Evolutionary conservation across 2,797 vertebrate species (phyloP).

Genomic region (Eutrigla gurnardus): DNA sequence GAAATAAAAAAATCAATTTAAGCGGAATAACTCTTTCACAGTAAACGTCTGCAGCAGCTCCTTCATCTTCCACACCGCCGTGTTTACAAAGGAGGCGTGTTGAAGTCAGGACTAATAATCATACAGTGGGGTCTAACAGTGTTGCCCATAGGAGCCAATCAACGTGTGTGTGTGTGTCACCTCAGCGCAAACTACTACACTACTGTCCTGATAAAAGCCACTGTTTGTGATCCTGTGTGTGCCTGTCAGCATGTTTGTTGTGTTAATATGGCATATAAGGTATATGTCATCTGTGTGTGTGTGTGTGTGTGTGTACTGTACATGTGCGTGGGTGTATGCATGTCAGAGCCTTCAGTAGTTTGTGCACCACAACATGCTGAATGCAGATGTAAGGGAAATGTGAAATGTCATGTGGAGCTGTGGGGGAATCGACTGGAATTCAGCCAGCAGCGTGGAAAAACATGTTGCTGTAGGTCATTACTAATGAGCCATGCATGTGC

Average conservation of each 20-base stretch:
- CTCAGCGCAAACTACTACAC: too few species aligned
- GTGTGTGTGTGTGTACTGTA: background rate
- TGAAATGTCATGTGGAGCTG: constrained; percentile 58
- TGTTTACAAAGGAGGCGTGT: constrained; percentile 29
- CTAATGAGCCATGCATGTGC: constrained; percentile 68
- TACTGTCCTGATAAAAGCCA: constrained; percentile 46
- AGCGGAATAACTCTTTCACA: background rate
- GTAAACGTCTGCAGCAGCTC: constrained; percentile 6
- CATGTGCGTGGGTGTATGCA: background rate
- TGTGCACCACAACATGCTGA: constrained; percentile 23
- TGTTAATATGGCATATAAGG: constrained; percentile 14
- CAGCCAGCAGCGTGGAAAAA: constrained; percentile 59
- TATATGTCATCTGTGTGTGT: background rate
- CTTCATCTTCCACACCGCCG: constrained; percentile 14
- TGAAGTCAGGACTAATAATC: constrained; percentile 34
- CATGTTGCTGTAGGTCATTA: constrained; percentile 53
- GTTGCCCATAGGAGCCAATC: constrained; percentile 64
- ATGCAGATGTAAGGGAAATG: constrained; percentile 42
- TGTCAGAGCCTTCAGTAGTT: background rate
- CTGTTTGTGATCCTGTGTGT: constrained; percentile 7
- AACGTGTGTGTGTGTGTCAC: constrained; percentile 22
- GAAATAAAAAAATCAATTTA: constrained; percentile 3
- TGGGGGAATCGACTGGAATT: constrained; percentile 53
- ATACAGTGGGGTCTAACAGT: constrained; percentile 24
- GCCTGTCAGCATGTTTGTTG: constrained; percentile 31